These are phyloP conservation scores for Rattus rattus DNA, from an alignment of 2,113 vertebrate genomes.

Conservation along the genomic window DNA sequence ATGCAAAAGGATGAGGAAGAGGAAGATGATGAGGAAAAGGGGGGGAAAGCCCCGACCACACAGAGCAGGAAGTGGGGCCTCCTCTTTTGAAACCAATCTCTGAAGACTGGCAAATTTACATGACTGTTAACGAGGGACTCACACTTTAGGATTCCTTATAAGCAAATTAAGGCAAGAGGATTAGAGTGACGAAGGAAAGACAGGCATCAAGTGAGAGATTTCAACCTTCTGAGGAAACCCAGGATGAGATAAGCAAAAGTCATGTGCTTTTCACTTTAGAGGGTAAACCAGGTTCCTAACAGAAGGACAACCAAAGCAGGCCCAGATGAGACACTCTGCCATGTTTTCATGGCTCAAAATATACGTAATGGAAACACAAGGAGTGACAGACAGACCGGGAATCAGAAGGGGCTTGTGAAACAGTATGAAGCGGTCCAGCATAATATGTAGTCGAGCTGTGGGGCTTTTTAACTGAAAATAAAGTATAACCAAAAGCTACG, in stretches of 20 bases:
- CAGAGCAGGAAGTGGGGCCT: constrained; percentile 92
- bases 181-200: background rate
- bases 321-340: background rate
- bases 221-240: background rate
- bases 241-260: background rate
- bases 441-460: background rate
- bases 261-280: background rate
- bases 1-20: constrained; percentile 87
- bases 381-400: background rate
- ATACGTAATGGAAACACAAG: background rate
- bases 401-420: background rate
- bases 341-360: background rate
- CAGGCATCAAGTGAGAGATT: background rate
- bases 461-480: background rate
- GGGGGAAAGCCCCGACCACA: constrained; percentile 87
- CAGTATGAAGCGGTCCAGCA: background rate
- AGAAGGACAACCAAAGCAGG: background rate
- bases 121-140: background rate
- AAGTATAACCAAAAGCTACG: background rate
- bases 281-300: background rate
- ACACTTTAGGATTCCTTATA: background rate
- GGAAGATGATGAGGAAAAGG: constrained; percentile 90
- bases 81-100: constrained; percentile 93
- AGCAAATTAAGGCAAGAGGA: background rate
- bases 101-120: constrained; percentile 91